Conservation (phyloP, 2,888 invertebrate genomes). For the Drosophila neonasuta region DNA sequence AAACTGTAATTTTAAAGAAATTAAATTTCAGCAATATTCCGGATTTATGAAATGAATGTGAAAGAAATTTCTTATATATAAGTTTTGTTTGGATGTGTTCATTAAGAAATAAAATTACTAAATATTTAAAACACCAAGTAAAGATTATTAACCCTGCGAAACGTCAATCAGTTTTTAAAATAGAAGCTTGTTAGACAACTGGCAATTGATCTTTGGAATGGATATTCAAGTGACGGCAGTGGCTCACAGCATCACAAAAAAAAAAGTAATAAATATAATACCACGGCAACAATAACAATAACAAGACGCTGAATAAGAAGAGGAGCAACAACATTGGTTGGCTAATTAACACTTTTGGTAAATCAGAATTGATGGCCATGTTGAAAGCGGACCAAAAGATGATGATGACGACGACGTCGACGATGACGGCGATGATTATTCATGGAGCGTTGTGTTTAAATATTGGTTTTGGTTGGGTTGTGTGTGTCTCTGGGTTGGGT, state of each 20-base stretch:
- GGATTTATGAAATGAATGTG: neutral
- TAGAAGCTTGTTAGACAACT: conserved; percentile 21
- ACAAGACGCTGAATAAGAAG: neutral
- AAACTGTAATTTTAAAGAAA: too few species aligned
- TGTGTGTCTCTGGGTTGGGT: conserved; percentile 14
- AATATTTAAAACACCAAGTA: neutral
- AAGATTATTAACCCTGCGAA: conserved; percentile 6
- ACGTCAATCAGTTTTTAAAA: conserved; percentile 31
- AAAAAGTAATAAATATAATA: neutral
- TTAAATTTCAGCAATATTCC: too few species aligned
- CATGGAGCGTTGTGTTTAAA: conserved; percentile 73
- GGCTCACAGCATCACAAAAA: neutral
- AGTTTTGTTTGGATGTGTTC: neutral
- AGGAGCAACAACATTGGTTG: conserved; percentile 45
- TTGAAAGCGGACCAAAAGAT: conserved; percentile 66
- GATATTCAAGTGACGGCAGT: conserved; percentile 13
- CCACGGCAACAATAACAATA: conserved; percentile 7
- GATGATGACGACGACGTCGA: conserved; percentile 54
- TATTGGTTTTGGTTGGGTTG: conserved; percentile 72
- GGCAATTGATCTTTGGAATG: conserved; percentile 10
- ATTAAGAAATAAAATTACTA: too few species aligned
- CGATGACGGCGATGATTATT: conserved; percentile 73
- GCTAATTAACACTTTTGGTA: conserved; percentile 78
- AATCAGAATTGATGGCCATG: conserved; percentile 76
- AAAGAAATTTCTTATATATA: too few species aligned